Evolutionary conservation across 2,113 vertebrate genomes (phyloP).

Genomic region (Meriones unguiculatus): DNA sequence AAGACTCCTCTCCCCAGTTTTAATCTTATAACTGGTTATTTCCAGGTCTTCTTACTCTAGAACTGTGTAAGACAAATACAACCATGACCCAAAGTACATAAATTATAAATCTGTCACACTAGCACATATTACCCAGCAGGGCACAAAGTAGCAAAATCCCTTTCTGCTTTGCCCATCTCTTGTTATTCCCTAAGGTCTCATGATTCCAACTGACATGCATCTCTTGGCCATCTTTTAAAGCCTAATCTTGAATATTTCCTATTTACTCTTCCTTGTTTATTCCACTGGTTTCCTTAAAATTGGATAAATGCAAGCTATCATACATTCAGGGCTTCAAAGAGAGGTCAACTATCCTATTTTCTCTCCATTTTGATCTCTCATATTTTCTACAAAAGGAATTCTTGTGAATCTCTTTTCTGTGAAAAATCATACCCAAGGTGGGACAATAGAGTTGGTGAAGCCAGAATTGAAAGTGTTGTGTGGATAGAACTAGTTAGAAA

Average conservation of each 20-base stretch:
- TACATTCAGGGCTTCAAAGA: neutral
- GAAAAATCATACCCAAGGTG: neutral
- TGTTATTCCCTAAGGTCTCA: neutral
- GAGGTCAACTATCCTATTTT: neutral
- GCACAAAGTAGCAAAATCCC: neutral
- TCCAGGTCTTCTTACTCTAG: neutral
- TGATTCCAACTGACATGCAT: neutral
- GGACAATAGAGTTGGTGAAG: conserved; percentile 19
- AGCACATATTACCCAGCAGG: neutral
- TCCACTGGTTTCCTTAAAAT: neutral
- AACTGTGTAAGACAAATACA: neutral
- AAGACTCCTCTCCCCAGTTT: neutral
- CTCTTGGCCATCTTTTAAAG: neutral
- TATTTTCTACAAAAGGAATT: neutral
- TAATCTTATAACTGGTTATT: neutral
- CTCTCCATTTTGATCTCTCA: neutral
- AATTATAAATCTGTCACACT: neutral
- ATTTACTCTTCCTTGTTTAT: neutral
- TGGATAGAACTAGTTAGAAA: neutral
- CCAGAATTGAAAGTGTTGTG: neutral
- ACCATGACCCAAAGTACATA: neutral
- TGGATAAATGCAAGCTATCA: conserved; percentile 8
- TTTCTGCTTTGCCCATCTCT: neutral
- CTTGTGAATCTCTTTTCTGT: neutral
- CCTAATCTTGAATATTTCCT: neutral